These are phyloP conservation scores for Lomographa bimaculata DNA, from an alignment of 2,888 invertebrate species.

Conservation along the genomic window DNA sequence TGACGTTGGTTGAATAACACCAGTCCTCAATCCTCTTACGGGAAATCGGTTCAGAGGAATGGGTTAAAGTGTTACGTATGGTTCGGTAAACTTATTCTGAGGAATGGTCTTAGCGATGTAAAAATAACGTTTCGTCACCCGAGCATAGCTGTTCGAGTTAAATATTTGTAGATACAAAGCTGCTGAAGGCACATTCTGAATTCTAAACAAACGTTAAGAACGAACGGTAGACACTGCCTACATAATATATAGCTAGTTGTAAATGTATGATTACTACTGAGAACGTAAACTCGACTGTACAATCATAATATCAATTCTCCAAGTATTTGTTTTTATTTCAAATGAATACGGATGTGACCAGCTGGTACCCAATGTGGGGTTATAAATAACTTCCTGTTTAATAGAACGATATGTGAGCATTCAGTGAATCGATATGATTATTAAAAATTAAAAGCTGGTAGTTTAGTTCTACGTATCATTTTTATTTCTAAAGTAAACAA, in stretches of 20 bases:
- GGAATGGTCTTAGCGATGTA: constrained; percentile 17
- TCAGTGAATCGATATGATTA: constrained; percentile 31
- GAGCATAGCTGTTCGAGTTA: constrained; percentile 9
- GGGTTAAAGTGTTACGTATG: constrained; percentile 51
- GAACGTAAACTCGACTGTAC: constrained; percentile 15
- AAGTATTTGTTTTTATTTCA: constrained; percentile 41
- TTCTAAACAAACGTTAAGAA: neutral
- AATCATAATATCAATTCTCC: constrained; percentile 24
- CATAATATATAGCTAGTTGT: neutral
- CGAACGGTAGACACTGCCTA: neutral
- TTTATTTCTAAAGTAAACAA: constrained; percentile 65
- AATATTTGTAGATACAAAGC: constrained; percentile 11
- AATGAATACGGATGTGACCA: constrained; percentile 44
- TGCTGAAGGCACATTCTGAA: constrained; percentile 10
- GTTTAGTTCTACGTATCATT: constrained; percentile 29
- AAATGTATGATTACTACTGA: constrained; percentile 5
- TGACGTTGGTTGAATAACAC: constrained; percentile 54
- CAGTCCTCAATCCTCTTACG: constrained; percentile 52
- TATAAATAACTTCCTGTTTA: constrained; percentile 39
- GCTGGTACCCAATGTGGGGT: constrained; percentile 36
- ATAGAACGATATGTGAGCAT: constrained; percentile 30
- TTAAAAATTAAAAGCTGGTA: constrained; percentile 21
- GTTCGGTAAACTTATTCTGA: constrained; percentile 23
- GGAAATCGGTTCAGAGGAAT: constrained; percentile 48
- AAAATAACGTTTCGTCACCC: constrained; percentile 28